Conservation (phyloP, 2,888 invertebrate genomes). For the Rhamnusium bicolor region DNA sequence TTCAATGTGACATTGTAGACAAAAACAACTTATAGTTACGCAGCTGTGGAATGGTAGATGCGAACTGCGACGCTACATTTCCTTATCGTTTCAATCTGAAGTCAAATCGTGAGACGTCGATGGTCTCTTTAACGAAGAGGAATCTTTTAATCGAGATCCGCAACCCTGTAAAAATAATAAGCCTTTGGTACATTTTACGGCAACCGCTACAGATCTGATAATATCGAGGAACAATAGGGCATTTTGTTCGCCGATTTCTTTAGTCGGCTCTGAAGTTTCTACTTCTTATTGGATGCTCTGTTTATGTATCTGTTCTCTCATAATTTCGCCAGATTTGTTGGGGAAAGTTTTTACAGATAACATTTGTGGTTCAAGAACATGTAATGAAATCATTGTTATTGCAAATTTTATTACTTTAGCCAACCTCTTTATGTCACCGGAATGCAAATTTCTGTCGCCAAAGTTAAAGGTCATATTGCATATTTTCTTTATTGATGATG, state of each 20-base stretch:
- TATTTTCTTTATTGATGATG: slow-evolving; percentile 37
- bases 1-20: slow-evolving; percentile 38
- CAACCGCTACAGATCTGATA: slow-evolving; percentile 59
- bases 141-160: slow-evolving; percentile 64
- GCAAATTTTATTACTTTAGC: slow-evolving; percentile 56
- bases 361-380: slow-evolving; percentile 62
- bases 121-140: slow-evolving; percentile 67
- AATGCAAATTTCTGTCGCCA: slow-evolving; percentile 44
- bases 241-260: slow-evolving; percentile 62
- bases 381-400: slow-evolving; percentile 60
- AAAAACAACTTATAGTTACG: slow-evolving; percentile 32
- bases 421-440: slow-evolving; percentile 52
- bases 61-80: slow-evolving; percentile 64
- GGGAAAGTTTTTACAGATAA: slow-evolving; percentile 62
- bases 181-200: slow-evolving; percentile 63
- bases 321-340: slow-evolving; percentile 61
- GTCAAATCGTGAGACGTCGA: slow-evolving; percentile 66
- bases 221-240: slow-evolving; percentile 63
- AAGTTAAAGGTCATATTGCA: slow-evolving; percentile 44
- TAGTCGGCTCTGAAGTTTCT: slow-evolving; percentile 42
- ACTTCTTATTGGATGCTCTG: slow-evolving; percentile 53
- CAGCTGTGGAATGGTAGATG: slow-evolving; percentile 51
- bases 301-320: slow-evolving; percentile 58
- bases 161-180: slow-evolving; percentile 63
- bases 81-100: slow-evolving; percentile 64